Base-by-base conservation (phyloP, 64 coral and sea anemone genomes). In the Hydrozoanthus tunicans region DNA sequence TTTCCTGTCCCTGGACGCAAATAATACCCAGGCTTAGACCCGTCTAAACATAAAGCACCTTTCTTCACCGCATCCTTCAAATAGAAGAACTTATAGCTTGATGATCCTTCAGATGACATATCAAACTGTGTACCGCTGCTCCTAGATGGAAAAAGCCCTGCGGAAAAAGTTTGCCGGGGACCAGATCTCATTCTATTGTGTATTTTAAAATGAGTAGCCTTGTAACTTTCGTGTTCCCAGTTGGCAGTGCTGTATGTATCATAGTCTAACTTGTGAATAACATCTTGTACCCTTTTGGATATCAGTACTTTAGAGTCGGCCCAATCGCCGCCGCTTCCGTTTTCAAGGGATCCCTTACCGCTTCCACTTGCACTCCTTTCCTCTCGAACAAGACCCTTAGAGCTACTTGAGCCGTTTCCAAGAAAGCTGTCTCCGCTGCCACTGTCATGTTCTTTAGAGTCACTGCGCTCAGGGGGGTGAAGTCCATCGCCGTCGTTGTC, bases 11-110 rank as follows among this genome's bases (percentile, higher is more conserved):
- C 95, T 82, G 59, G 55, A 57, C 89, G 84, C 12, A 93, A 15
- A 14, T 85, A 96, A 67, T 89, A 96, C 1, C 92, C 95, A 7
- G 95, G 95, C 3, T 64, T 90, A 25, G 95, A 96, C 6, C 92
- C 92, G 81, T 96, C 95, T 6, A 96, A 78, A 82, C 92, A 96
- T 51, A 91, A 73, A 7, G 95, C 95, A 10, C 92, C 95, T 57
- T 89, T 58, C 14, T 70, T 63, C 20, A 92, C 92, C 13, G 95
- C 95, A 58, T 94, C 56, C 24, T 75, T 88, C 56, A 88, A 12
- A 25, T 88, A 88, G 55, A 59, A 59, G 14, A 88, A 88, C 69
- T 51, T 75, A 20, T 88, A 88, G 14, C 74, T 58, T 72, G 68
- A 9, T 26, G 6, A 8, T 4, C 56, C n/a, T 7, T 43, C 3